These are phyloP conservation scores for Pelvicachromis taeniatus DNA, from an alignment of 2,113 vertebrate species.

Conservation along the genomic window DNA sequence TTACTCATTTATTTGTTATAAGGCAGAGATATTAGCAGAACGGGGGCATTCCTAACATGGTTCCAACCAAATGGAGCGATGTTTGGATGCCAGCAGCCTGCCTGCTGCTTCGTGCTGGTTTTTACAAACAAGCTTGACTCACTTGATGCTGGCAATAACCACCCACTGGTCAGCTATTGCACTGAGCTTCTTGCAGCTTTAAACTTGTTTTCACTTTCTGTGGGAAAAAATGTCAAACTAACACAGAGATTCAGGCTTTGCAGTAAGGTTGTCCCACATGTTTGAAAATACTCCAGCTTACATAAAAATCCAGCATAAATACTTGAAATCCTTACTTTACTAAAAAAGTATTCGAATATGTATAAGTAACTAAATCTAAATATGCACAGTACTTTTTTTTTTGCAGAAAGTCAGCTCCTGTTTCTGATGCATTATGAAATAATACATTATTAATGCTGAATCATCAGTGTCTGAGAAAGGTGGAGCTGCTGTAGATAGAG, in stretches of 20 bases:
- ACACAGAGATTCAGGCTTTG: not conserved
- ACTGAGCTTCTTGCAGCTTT: not conserved
- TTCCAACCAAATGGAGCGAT: not conserved
- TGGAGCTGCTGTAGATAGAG: not conserved
- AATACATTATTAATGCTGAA: not conserved
- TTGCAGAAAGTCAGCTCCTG: not conserved
- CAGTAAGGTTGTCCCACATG: not conserved
- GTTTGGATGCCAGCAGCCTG: not conserved
- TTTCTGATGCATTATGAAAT: not conserved
- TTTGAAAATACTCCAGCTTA: not conserved
- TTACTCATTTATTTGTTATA: not conserved
- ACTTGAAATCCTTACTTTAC: not conserved
- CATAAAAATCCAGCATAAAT: not conserved
- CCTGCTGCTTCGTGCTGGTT: not conserved
- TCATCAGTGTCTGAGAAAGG: not conserved
- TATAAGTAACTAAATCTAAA: not conserved
- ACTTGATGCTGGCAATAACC: not conserved
- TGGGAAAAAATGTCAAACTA: not conserved
- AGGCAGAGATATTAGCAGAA: not conserved
- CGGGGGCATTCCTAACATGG: not conserved
- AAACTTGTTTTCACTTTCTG: not conserved
- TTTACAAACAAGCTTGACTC: not conserved
- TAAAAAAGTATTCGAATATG: not conserved
- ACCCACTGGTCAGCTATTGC: not conserved
- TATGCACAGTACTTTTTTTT: not conserved